Percentiles rank a stretch among this genome's conserved stretches.
phyloP scores from a whole-genome alignment of 2,113 vertebrate species.

The Hippocampus comes region DNA sequence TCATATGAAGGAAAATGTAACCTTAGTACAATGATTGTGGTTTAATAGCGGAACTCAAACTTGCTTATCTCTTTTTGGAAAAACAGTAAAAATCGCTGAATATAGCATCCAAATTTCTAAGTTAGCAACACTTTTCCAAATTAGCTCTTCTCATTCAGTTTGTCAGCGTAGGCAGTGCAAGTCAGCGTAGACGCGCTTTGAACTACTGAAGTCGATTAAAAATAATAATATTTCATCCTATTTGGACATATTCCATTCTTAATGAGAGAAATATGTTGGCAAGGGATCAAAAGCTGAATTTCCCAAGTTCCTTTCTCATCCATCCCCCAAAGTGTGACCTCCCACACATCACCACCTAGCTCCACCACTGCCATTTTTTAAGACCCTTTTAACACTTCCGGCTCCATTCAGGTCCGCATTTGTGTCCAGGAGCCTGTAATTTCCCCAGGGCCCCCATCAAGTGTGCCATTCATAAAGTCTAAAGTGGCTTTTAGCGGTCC shows the following conservation, averaged over 20 bases:
- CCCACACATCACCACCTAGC: constrained; percentile 22
- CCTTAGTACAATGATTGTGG: too few species aligned
- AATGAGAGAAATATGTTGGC: background rate
- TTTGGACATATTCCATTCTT: background rate
- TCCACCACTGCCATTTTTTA: constrained; percentile 40
- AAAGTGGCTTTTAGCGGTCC: constrained; percentile 78
- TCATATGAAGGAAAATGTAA: too few species aligned
- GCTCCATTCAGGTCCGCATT: constrained; percentile 51
- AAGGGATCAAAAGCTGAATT: background rate
- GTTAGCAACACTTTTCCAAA: background rate
- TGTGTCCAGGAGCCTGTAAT: constrained; percentile 73
- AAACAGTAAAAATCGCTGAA: too few species aligned
- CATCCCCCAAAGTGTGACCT: constrained; percentile 26
- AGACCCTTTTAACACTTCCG: constrained; percentile 63
- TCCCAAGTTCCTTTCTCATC: constrained; percentile 11
- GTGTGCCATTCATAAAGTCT: constrained; percentile 77
- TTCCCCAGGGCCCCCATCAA: constrained; percentile 69
- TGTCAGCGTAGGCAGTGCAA: background rate
- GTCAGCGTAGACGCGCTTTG: background rate
- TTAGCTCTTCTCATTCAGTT: background rate
- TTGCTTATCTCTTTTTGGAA: too few species aligned
- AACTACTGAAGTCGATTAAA: background rate
- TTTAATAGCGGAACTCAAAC: too few species aligned
- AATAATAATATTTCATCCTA: background rate
- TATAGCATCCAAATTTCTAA: too few species aligned